phyloP scores from a whole-genome alignment of 2,113 vertebrate species.

The Hystrix brachyura region DNA sequence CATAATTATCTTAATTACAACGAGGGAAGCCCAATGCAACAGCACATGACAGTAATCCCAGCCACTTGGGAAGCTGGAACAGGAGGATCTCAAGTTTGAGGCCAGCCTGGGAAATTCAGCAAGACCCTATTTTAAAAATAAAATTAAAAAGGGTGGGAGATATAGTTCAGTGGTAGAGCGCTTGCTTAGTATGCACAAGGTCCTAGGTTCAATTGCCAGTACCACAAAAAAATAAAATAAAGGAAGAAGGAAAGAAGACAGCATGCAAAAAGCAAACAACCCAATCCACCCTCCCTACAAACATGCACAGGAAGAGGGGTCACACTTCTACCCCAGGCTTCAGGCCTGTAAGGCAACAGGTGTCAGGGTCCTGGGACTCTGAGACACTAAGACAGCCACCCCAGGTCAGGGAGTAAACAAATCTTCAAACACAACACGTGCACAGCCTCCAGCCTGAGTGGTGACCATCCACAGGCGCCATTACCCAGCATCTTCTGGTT shows the following conservation, averaged over 20 bases:
- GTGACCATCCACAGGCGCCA: background rate
- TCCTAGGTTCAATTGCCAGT: background rate
- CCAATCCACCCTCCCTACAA: background rate
- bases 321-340: background rate
- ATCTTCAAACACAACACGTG: background rate
- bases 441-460: background rate
- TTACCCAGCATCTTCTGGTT: background rate
- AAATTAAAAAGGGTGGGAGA: background rate
- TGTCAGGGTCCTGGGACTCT: background rate
- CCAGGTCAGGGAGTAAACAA: background rate
- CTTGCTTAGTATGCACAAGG: background rate
- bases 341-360: background rate
- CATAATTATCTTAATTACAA: background rate
- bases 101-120: background rate
- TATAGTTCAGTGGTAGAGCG: background rate
- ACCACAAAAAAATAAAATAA: background rate
- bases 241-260: background rate
- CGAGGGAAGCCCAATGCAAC: background rate
- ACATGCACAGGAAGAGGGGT: background rate
- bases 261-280: background rate
- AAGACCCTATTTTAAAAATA: background rate
- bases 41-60: background rate
- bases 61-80: background rate
- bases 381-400: background rate
- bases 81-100: background rate